A percentile compares a stretch with the other conserved stretches of the same genome.
phyloP scores from a whole-genome alignment of 1,140 invertebrate species.

The Mycetomoellerius zeteki region DNA sequence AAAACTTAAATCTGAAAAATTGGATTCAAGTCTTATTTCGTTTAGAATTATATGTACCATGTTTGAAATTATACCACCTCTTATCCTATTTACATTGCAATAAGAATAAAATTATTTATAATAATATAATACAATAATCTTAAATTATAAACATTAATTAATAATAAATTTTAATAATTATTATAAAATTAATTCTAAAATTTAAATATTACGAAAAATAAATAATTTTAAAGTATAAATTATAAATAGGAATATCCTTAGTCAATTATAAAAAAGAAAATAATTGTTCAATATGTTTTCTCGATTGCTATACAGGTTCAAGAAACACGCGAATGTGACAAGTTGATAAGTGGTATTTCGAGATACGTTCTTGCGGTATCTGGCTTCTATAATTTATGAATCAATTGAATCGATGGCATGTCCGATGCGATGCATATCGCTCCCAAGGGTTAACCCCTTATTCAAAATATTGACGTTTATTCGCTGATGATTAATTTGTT shows the following conservation, averaged over 20 bases:
- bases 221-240: no score
- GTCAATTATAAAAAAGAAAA: not conserved
- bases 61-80: no score
- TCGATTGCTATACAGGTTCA: not conserved
- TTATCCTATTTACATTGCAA: not conserved
- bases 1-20: no score
- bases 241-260: not conserved
- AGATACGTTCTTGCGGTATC: slow-evolving; percentile 14
- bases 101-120: no score
- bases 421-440: slow-evolving; percentile 41
- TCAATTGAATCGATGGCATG: slow-evolving; percentile 25
- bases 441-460: not conserved
- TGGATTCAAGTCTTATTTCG: no score
- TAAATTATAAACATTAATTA: no score
- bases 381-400: slow-evolving; percentile 43
- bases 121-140: no score
- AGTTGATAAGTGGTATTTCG: slow-evolving; percentile 30
- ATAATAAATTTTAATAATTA: no score
- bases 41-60: no score
- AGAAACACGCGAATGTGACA: slow-evolving; percentile 26
- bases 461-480: slow-evolving; percentile 48
- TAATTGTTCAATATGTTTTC: not conserved
- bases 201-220: no score
- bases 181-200: no score
- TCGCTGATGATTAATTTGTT: slow-evolving; percentile 45